These are phyloP conservation scores for Liodrosophila aerea DNA, from an alignment of 2,888 invertebrate species.

Conservation along the genomic window DNA sequence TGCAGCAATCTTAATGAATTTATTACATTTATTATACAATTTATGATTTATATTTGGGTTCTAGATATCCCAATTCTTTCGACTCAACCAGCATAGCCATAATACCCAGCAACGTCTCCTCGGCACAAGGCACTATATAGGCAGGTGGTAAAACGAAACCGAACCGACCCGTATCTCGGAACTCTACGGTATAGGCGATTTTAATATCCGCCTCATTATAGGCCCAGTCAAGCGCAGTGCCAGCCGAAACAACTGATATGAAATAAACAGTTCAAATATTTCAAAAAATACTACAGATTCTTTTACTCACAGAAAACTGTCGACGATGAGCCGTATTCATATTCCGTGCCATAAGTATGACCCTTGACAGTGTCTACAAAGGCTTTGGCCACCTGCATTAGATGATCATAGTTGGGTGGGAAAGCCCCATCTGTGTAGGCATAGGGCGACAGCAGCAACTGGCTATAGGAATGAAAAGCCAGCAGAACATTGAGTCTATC, in stretches of 20 bases:
- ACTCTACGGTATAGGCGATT: conserved; percentile 82
- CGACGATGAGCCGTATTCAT: conserved; percentile 83
- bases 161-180: conserved; percentile 86
- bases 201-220: conserved; percentile 83
- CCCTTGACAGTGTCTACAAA: conserved; percentile 83
- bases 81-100: conserved; percentile 78
- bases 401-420: conserved; percentile 82
- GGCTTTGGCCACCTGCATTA: conserved; percentile 83
- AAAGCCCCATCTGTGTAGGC: conserved; percentile 82
- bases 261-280: too few relatives aligned
- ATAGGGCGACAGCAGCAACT: conserved; percentile 85
- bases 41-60: conserved; percentile 24
- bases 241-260: conserved; percentile 80
- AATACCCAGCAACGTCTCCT: conserved; percentile 84
- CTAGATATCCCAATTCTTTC: conserved; percentile 73
- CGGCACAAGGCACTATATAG: conserved; percentile 85
- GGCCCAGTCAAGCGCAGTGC: conserved; percentile 83
- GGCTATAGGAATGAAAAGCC: conserved; percentile 86
- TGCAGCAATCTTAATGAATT: too few relatives aligned
- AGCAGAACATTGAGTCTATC: conserved; percentile 83
- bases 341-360: conserved; percentile 83
- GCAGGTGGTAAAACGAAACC: conserved; percentile 87
- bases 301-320: conserved; percentile 83
- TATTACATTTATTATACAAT: too few relatives aligned
- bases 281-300: too few relatives aligned